A percentile compares a stretch with the other conserved stretches of the same genome.
phyloP scores from a whole-genome alignment of 2,888 invertebrate genomes.

The Epinotia bilunana region DNA sequence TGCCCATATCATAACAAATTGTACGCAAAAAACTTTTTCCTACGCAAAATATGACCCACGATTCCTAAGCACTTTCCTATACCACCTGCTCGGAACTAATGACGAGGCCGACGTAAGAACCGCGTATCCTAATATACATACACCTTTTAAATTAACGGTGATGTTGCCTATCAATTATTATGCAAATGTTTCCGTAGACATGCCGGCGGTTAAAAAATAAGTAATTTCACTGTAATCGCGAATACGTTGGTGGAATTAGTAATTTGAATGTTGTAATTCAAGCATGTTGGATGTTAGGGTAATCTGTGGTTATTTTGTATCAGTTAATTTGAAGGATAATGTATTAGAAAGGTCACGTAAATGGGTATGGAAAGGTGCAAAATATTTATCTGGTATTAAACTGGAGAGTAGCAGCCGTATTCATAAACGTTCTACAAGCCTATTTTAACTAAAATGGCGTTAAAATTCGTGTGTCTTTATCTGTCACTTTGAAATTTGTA shows the following conservation, averaged over 20 bases:
- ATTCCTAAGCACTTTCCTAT: slow-evolving; percentile 19
- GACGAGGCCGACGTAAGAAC: not conserved
- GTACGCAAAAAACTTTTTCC: slow-evolving; percentile 28
- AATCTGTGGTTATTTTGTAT: slow-evolving; percentile 6
- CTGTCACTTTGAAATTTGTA: too few species aligned
- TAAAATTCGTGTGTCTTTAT: too few species aligned
- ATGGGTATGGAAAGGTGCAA: not conserved
- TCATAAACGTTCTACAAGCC: too few species aligned
- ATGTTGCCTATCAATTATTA: slow-evolving; percentile 31
- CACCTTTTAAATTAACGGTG: not conserved
- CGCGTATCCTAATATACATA: not conserved
- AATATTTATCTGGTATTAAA: not conserved
- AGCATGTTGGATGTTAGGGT: not conserved
- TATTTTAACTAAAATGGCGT: too few species aligned
- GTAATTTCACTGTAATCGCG: slow-evolving; percentile 29
- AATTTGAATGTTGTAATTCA: slow-evolving; percentile 9
- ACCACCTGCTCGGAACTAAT: slow-evolving; percentile 27
- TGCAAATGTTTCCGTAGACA: slow-evolving; percentile 28
- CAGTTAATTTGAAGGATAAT: not conserved
- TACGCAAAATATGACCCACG: slow-evolving; percentile 20
- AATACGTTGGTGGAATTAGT: slow-evolving; percentile 23
- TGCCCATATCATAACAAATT: slow-evolving; percentile 22
- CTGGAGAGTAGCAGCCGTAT: not conserved
- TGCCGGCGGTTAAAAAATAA: slow-evolving; percentile 25
- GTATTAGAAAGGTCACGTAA: not conserved